These are phyloP conservation scores for Girardinus metallicus DNA, from an alignment of 2,797 vertebrate species.

Conservation along the genomic window DNA sequence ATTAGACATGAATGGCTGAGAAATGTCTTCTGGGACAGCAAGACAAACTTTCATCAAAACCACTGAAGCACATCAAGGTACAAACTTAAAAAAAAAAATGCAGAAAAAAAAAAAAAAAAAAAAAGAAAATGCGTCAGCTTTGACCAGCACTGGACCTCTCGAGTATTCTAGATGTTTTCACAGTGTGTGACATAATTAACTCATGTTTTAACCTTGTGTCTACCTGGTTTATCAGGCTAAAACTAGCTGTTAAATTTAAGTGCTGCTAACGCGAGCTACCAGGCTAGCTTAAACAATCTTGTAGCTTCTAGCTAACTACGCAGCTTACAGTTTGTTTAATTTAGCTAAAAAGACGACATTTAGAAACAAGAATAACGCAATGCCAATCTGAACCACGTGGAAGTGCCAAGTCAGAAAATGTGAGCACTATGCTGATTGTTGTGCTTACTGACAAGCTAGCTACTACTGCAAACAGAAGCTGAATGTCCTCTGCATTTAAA, in stretches of 20 bases:
- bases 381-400: not conserved
- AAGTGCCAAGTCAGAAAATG: not conserved
- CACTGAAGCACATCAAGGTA: not conserved
- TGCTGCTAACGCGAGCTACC: not conserved
- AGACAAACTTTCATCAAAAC: not conserved
- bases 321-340: not conserved
- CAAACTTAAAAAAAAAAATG: not conserved
- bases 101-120: not conserved
- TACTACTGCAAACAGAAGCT: not conserved
- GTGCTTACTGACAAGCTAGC: not conserved
- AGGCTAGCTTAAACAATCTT: not conserved
- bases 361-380: not conserved
- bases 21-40: not conserved
- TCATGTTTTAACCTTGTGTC: not conserved
- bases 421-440: not conserved
- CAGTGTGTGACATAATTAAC: not conserved
- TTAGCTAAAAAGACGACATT: not conserved
- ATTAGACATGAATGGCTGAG: not conserved
- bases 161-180: not conserved
- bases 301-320: not conserved
- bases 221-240: not conserved
- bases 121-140: not conserved
- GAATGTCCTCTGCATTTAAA: not conserved
- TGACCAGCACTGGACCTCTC: not conserved
- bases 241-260: not conserved